These are phyloP conservation scores for Todiramphus saurophagus DNA, from an alignment of 2,113 vertebrate species.

Conservation along the genomic window DNA sequence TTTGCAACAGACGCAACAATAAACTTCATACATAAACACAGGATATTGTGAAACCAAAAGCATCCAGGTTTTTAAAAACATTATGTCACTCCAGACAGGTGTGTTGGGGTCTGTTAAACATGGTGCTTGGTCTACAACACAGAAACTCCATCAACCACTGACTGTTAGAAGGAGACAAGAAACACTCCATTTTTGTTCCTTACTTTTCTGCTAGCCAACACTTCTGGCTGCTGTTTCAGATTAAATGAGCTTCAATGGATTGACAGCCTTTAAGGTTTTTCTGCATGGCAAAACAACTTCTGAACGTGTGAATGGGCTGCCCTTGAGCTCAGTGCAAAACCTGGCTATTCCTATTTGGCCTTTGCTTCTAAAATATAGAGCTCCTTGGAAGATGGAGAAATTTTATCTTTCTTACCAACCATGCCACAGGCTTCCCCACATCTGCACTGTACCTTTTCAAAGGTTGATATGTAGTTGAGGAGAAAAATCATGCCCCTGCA, in stretches of 20 bases:
- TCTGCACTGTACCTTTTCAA: background rate
- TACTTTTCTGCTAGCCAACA: background rate
- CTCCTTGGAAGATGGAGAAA: background rate
- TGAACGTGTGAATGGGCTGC: background rate
- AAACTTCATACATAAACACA: rapidly evolving
- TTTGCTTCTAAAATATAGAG: background rate
- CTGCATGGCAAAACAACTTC: background rate
- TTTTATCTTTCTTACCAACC: background rate
- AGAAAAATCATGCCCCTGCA: background rate
- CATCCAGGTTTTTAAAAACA: background rate
- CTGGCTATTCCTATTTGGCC: background rate
- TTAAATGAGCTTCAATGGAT: background rate
- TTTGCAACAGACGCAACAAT: background rate
- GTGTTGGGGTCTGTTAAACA: background rate
- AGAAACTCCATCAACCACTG: background rate
- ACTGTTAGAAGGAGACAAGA: background rate
- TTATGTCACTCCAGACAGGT: background rate
- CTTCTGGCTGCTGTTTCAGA: background rate
- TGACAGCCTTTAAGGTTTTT: background rate
- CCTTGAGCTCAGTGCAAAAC: background rate
- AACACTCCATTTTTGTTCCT: background rate
- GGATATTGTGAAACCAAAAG: background rate
- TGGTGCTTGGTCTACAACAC: background rate
- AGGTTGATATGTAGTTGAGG: rapidly evolving
- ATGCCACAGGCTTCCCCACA: rapidly evolving